Percentiles rank a stretch among this genome's conserved stretches.
Evolutionary conservation across 2,113 vertebrate genomes (phyloP).

Genomic region (Callocephalon fimbriatum): DNA sequence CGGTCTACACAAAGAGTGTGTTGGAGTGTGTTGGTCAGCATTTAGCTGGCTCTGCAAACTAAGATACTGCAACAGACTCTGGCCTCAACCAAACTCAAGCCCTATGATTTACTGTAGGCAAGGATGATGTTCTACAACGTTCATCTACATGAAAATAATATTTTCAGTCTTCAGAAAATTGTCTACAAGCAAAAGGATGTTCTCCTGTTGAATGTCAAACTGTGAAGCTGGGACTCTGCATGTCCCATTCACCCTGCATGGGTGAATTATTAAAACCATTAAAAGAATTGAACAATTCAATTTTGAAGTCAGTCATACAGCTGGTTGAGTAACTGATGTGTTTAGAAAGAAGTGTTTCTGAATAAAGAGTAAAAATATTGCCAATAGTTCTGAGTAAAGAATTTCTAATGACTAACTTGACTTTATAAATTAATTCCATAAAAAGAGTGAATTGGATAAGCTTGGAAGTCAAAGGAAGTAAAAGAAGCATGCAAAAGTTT

Average conservation of each 20-base stretch:
- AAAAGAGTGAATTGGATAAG: not conserved
- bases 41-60: not conserved
- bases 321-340: not conserved
- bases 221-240: not conserved
- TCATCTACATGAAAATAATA: not conserved
- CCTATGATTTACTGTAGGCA: not conserved
- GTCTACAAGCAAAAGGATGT: not conserved
- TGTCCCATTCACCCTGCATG: not conserved
- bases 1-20: fast-evolving
- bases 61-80: not conserved
- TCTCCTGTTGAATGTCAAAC: not conserved
- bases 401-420: not conserved
- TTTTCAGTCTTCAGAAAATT: not conserved
- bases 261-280: not conserved
- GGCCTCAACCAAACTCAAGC: not conserved
- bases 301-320: not conserved
- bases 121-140: not conserved
- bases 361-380: not conserved
- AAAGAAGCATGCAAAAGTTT: not conserved
- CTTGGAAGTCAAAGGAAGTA: not conserved
- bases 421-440: not conserved
- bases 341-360: not conserved
- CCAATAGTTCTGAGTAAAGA: not conserved
- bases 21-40: not conserved
- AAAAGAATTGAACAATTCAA: not conserved